Evolutionary conservation across 2,888 invertebrate genomes (phyloP).

Genomic region (Pollenia labialis): DNA sequence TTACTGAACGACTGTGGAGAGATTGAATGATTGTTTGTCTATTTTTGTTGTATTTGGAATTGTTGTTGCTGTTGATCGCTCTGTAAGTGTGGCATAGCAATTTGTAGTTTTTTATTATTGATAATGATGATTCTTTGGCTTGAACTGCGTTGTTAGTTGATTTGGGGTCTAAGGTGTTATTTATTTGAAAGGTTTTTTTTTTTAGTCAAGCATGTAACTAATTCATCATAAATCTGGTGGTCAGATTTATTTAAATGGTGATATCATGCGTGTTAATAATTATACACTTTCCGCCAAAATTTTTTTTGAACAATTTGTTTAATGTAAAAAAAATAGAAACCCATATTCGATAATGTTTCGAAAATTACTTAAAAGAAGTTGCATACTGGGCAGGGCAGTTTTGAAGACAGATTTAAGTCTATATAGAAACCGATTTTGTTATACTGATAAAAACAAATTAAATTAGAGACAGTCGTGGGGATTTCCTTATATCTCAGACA

Average conservation of each 20-base stretch:
- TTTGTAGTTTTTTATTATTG: slow-evolving; percentile 28
- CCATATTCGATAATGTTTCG: too few relatives aligned
- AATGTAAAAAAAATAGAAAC: too few relatives aligned
- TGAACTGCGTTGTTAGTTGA: not conserved
- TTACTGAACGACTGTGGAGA: not conserved
- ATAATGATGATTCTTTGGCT: not conserved
- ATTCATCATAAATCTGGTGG: not conserved
- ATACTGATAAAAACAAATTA: too few relatives aligned
- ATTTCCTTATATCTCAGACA: too few relatives aligned
- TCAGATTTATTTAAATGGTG: not conserved
- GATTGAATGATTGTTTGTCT: not conserved
- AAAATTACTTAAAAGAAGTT: too few relatives aligned
- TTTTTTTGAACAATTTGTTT: too few relatives aligned
- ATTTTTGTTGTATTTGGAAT: not conserved
- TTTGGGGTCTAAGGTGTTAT: not conserved
- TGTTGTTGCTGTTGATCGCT: not conserved
- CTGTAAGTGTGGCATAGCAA: not conserved
- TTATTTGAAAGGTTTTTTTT: not conserved
- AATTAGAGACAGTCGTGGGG: too few relatives aligned
- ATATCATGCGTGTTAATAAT: too few relatives aligned
- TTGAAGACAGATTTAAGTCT: too few relatives aligned
- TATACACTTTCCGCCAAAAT: too few relatives aligned
- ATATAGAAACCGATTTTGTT: too few relatives aligned
- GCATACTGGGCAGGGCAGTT: too few relatives aligned
- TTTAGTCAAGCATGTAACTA: not conserved